phyloP scores from a whole-genome alignment of 2,113 vertebrate species.

The Rhadina sibilatrix region DNA sequence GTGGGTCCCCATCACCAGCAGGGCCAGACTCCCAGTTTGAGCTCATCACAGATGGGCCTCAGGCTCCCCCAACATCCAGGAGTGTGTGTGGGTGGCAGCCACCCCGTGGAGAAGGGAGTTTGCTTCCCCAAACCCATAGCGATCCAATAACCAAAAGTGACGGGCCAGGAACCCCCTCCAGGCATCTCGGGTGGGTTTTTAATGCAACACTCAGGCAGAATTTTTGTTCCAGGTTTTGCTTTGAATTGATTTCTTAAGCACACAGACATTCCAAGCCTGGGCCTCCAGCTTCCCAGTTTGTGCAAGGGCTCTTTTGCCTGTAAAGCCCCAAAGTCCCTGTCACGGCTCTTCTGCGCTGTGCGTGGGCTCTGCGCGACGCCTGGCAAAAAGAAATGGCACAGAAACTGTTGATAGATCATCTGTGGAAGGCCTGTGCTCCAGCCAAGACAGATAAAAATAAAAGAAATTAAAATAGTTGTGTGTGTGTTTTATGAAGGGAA shows the following conservation, averaged over 20 bases:
- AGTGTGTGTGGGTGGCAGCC: not conserved
- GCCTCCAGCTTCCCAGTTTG: slow-evolving; percentile 46
- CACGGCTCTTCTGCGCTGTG: slow-evolving; percentile 44
- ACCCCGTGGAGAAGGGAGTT: not conserved
- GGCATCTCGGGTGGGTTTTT: slow-evolving; percentile 56
- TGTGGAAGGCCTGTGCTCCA: slow-evolving; percentile 79
- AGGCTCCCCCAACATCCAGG: not conserved
- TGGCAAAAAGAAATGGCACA: slow-evolving; percentile 74
- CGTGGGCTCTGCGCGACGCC: slow-evolving; percentile 13
- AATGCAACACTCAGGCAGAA: slow-evolving; percentile 59
- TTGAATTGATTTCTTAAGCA: slow-evolving; percentile 38
- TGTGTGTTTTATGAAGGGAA: slow-evolving; percentile 72
- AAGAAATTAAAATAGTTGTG: slow-evolving; percentile 73
- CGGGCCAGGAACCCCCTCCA: slow-evolving; percentile 41
- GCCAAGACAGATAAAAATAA: slow-evolving; percentile 85
- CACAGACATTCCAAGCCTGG: slow-evolving; percentile 37
- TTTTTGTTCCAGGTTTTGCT: slow-evolving; percentile 63
- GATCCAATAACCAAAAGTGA: slow-evolving; percentile 38
- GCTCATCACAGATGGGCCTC: slow-evolving; percentile 8
- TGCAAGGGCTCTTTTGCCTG: slow-evolving; percentile 58
- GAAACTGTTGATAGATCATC: slow-evolving; percentile 82
- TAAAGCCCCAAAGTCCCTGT: slow-evolving; percentile 61
- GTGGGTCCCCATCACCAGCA: not conserved
- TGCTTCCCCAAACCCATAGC: not conserved
- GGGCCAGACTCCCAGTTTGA: not conserved